These are phyloP conservation scores for Neodon shergylaensis DNA, from an alignment of 2,113 vertebrate species.

Conservation along the genomic window DNA sequence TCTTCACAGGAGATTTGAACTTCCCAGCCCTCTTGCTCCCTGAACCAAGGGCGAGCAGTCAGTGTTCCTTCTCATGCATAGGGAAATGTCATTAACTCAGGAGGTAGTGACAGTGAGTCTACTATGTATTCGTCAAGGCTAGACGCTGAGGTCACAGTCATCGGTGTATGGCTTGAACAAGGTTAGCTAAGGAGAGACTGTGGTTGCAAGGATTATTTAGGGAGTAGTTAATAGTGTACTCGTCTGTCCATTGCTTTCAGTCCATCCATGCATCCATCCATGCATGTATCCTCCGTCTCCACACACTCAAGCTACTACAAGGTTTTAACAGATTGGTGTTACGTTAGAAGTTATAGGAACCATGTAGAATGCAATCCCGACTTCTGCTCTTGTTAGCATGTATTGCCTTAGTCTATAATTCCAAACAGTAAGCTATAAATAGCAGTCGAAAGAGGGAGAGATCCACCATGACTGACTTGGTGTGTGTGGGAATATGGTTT, in stretches of 20 bases:
- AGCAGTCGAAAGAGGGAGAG: background rate
- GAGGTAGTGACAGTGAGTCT: background rate
- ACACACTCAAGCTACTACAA: background rate
- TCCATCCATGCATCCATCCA: background rate
- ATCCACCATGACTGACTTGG: background rate
- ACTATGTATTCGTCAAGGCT: background rate
- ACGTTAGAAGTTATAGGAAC: background rate
- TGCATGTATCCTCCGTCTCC: background rate
- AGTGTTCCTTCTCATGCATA: background rate
- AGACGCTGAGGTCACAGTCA: background rate
- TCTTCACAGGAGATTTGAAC: background rate
- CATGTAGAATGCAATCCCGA: background rate
- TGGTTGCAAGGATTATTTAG: background rate
- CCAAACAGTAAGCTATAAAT: too few species aligned
- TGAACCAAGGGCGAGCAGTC: background rate
- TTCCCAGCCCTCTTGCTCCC: background rate
- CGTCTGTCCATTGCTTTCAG: background rate
- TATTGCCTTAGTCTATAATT: background rate
- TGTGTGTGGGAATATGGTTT: background rate
- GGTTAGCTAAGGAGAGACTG: conserved; percentile 13
- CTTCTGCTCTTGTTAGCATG: background rate
- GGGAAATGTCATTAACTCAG: background rate
- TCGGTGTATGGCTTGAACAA: background rate
- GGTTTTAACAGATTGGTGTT: background rate
- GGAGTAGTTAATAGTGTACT: background rate